Conservation (phyloP, 23 tunicate species). For the Clavelina lepadiformis region DNA sequence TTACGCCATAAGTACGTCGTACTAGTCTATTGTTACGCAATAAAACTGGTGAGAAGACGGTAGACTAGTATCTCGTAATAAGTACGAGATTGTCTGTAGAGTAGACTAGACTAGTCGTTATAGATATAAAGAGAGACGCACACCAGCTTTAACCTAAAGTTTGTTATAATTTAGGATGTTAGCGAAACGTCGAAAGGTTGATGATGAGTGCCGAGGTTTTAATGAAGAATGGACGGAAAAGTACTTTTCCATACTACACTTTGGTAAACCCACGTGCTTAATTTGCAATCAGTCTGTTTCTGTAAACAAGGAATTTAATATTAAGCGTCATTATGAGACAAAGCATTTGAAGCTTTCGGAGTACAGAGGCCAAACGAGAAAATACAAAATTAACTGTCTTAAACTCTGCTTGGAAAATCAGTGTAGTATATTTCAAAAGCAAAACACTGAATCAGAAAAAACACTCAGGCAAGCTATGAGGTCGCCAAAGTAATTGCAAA, state of each 20-base stretch:
- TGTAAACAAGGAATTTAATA: slow-evolving; percentile 19
- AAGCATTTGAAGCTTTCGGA: slow-evolving; percentile 20
- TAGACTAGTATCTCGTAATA: too few species aligned
- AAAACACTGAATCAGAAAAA: slow-evolving; percentile 39
- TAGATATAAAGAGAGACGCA: too few species aligned
- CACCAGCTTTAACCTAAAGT: too few species aligned
- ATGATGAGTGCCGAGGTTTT: slow-evolving; percentile 18
- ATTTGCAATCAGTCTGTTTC: slow-evolving; percentile 29
- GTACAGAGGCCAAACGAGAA: slow-evolving; percentile 39
- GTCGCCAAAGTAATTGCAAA: slow-evolving; percentile 31
- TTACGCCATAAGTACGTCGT: too few species aligned
- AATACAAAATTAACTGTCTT: slow-evolving; percentile 49
- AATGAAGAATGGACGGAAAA: slow-evolving; percentile 36
- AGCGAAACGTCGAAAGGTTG: slow-evolving; percentile 39
- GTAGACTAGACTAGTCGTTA: too few species aligned
- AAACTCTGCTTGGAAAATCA: slow-evolving; percentile 27
- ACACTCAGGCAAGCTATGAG: slow-evolving; percentile 43
- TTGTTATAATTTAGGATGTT: slow-evolving; percentile 3
- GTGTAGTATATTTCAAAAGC: slow-evolving; percentile 30
- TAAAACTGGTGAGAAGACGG: too few species aligned
- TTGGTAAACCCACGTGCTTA: slow-evolving; percentile 14
- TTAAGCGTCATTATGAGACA: slow-evolving; percentile 45
- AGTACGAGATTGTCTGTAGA: too few species aligned
- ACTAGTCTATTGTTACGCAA: too few species aligned
- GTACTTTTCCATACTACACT: slow-evolving; percentile 14